phyloP scores from a whole-genome alignment of 1,140 invertebrate genomes.

The Drosophila murphyi region DNA sequence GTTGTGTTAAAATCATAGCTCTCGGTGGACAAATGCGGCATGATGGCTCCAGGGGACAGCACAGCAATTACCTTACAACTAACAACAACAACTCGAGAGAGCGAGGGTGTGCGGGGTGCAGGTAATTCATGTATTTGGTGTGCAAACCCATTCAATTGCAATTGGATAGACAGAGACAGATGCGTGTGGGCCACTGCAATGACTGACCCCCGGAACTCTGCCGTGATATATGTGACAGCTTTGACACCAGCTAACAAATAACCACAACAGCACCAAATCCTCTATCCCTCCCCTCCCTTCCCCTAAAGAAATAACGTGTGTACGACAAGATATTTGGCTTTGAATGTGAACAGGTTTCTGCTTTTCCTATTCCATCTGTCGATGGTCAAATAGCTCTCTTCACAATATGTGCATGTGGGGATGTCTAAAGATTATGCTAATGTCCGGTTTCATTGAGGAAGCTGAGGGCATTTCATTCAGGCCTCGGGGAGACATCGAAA shows the following conservation, averaged over 20 bases:
- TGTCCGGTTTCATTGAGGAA: constrained; percentile 77
- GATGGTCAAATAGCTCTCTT: constrained; percentile 25
- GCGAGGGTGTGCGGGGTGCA: neutral
- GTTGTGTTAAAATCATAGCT: constrained; percentile 70
- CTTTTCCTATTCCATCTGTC: constrained; percentile 44
- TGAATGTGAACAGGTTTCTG: constrained; percentile 72
- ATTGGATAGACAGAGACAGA: constrained; percentile 40
- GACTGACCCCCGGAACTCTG: constrained; percentile 66
- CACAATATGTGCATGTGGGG: constrained; percentile 16
- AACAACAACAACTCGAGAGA: constrained; percentile 44
- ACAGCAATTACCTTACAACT: constrained; percentile 72
- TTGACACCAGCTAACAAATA: constrained; percentile 80
- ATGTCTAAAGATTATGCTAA: constrained; percentile 66
- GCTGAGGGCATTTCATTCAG: constrained; percentile 73
- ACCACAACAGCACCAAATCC: constrained; percentile 48
- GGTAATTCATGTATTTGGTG: constrained; percentile 30
- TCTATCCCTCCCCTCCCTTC: constrained; percentile 12
- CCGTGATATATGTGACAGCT: constrained; percentile 80
- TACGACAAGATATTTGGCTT: constrained; percentile 69
- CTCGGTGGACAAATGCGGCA: constrained; percentile 76
- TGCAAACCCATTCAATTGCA: constrained; percentile 20
- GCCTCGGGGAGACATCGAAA: constrained; percentile 63
- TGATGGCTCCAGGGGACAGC: constrained; percentile 76
- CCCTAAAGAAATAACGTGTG: constrained; percentile 57
- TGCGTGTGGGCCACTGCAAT: constrained; percentile 43